Percentiles rank a stretch among this genome's conserved stretches.
Evolutionary conservation across 2,797 vertebrate species (phyloP).

Genomic region (Halcyon smyrnensis): DNA sequence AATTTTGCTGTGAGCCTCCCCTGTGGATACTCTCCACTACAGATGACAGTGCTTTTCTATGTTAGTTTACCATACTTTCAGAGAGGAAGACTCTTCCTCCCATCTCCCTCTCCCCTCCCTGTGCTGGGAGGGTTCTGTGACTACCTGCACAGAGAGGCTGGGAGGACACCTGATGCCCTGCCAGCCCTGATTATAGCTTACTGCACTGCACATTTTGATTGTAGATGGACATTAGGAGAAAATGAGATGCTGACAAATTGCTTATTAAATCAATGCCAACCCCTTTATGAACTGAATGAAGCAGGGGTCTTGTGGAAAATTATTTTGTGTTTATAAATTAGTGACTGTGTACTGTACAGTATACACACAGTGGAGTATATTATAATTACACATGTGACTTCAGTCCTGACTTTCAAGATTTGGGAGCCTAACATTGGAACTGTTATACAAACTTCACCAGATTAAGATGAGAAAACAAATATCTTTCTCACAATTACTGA

Average conservation of each 20-base stretch:
- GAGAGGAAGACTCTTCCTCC: background rate
- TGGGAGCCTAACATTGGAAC: background rate
- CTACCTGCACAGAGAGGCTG: background rate
- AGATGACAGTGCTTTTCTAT: background rate
- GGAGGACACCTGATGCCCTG: background rate
- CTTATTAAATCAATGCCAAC: background rate
- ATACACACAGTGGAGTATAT: background rate
- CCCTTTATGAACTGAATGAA: background rate
- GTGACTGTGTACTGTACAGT: rapidly evolving
- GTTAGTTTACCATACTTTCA: background rate
- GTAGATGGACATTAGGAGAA: background rate
- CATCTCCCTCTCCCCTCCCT: background rate
- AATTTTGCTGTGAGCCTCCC: background rate
- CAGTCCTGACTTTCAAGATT: background rate
- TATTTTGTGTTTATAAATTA: background rate
- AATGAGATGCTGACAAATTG: rapidly evolving
- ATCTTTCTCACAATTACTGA: background rate
- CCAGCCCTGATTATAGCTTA: background rate
- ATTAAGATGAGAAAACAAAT: background rate
- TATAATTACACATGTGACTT: rapidly evolving
- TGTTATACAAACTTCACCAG: background rate
- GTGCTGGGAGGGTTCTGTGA: rapidly evolving
- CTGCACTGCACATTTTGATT: background rate
- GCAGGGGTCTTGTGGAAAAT: background rate
- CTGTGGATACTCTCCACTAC: background rate